Evolutionary conservation across 2,888 invertebrate species (phyloP), one percentile per base, ranked within the genome.

Genomic region (Drosophila prostipennis): DNA sequence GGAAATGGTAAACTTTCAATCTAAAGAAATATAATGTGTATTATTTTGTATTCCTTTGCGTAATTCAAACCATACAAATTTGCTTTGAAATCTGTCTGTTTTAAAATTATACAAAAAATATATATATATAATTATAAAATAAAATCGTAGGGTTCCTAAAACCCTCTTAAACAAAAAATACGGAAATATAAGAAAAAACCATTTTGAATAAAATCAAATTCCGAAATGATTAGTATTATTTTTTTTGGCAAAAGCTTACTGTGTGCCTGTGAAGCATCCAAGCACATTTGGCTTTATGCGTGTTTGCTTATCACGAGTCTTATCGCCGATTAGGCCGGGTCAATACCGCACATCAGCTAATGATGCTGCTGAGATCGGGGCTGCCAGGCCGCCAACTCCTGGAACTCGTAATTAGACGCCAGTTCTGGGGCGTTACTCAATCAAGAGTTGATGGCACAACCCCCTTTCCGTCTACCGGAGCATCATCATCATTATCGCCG

Each of bases 371-470:
- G 29, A 74, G 61, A 11, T 32, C 64, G 61, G 42, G 42, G 49
- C 39, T 54, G 58, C 76, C 48, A 51, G 55, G 67, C 60, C 56
- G 48, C 73, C 75, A 83, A 61, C 55, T 70, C 68, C 53, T 79
- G 79, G 75, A 78, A 59, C 64, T 84, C 82, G 75, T 85, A 82
- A 82, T 82, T 80, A 85, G 82, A 82, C 75, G 76, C 83, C 82
- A 76, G 76, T 74, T 76, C 61, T 70, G 82, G 89, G 89, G 90
- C 91, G 90, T 90, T 84, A 86, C 89, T 89, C 89, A 89, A 91
- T 91, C 90, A 90, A 85, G 90, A 84, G 87, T 89, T 88, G 89
- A 90, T 90, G 89, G 89, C 77, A 88, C 90, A 87, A 78, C 85
- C 89, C 77, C 72, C 57, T 39, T 51, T n/a, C 78, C 77, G 76